These are phyloP conservation scores for Halcyon smyrnensis DNA, from an alignment of 2,797 vertebrate species.

Conservation along the genomic window DNA sequence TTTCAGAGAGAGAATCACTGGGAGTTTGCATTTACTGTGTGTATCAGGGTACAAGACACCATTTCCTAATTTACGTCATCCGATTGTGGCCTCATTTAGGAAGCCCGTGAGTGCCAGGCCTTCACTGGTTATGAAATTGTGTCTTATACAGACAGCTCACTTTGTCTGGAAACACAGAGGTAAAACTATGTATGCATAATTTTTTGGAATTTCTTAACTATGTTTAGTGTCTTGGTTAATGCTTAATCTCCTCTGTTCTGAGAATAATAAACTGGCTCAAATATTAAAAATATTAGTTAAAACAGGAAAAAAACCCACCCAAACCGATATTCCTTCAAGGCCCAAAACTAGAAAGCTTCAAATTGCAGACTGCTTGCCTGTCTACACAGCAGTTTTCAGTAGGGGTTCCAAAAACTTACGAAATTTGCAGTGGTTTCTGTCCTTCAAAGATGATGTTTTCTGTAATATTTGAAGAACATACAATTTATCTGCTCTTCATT, in stretches of 20 bases:
- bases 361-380: neutral
- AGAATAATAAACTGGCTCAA: neutral
- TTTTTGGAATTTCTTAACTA: neutral
- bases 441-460: neutral
- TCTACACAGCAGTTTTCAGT: neutral
- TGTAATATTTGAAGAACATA: neutral
- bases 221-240: neutral
- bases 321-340: neutral
- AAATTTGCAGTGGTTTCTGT: neutral
- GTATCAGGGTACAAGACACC: neutral
- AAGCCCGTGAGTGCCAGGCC: constrained; percentile 10
- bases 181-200: neutral
- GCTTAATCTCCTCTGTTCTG: constrained; percentile 16
- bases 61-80: neutral
- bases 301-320: neutral
- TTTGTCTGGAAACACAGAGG: constrained; percentile 25
- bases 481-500: neutral
- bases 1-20: neutral
- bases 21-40: neutral
- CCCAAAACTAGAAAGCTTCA: neutral
- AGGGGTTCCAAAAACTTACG: neutral
- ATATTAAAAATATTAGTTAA: neutral
- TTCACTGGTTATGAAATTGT: constrained; percentile 27
- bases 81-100: constrained; percentile 36
- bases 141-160: constrained; percentile 12